These are phyloP conservation scores for Icerya purchasi DNA, from an alignment of 2,888 invertebrate genomes.

Conservation along the genomic window DNA sequence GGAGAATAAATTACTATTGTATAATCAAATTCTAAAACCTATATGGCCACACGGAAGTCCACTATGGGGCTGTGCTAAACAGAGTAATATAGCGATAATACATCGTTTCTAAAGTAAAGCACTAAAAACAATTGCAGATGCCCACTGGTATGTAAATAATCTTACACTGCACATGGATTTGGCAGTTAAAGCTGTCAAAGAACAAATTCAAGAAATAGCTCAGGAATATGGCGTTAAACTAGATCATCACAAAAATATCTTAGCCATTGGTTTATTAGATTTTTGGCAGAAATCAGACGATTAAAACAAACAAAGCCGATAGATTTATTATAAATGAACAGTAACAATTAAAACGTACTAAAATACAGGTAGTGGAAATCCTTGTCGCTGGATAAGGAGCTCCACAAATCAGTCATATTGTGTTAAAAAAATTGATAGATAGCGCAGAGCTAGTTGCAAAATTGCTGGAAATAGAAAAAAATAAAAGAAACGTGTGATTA, in stretches of 20 bases:
- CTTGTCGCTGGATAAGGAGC: neutral
- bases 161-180: neutral
- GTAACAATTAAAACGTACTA: neutral
- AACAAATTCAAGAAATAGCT: neutral
- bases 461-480: too few species aligned
- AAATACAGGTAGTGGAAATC: neutral
- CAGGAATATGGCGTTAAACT: neutral
- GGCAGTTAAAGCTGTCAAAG: neutral
- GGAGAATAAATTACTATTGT: neutral
- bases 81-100: too few species aligned
- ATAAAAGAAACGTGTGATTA: too few species aligned
- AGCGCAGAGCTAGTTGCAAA: too few species aligned
- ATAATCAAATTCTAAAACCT: neutral
- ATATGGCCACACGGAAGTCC: neutral
- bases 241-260: neutral
- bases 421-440: too few species aligned
- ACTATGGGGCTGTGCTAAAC: neutral
- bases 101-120: neutral
- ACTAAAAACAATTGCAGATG: neutral
- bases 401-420: neutral
- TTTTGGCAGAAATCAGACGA: neutral
- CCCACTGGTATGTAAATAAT: neutral
- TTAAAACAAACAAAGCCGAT: neutral
- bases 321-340: neutral
- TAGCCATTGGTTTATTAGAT: neutral